A percentile compares a stretch with the other conserved stretches of the same genome.
These are phyloP conservation scores for Pao palembangensis DNA, from an alignment of 2,113 vertebrate genomes.

Conservation along the genomic window DNA sequence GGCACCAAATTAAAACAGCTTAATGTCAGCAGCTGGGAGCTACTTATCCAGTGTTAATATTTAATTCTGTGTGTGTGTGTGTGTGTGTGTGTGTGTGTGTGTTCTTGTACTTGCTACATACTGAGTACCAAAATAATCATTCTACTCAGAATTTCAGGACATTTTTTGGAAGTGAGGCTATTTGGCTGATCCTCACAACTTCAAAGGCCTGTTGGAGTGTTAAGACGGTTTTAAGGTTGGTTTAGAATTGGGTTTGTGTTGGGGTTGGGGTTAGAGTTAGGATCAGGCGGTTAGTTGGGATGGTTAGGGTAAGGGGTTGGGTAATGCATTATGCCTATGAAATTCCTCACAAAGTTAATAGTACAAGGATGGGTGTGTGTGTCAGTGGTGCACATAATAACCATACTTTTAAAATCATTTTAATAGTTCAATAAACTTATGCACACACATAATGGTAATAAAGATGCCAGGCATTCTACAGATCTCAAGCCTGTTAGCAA, in stretches of 20 bases:
- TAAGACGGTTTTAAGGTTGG: too few species aligned
- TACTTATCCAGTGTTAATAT: constrained; percentile 57
- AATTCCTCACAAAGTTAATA: too few species aligned
- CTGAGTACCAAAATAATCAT: background rate
- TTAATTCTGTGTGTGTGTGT: constrained; percentile 23
- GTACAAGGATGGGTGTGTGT: constrained; percentile 20
- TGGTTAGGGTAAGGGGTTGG: too few species aligned
- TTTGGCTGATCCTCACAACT: too few species aligned
- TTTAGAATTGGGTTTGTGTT: too few species aligned
- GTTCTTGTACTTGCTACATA: background rate
- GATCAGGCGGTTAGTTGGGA: too few species aligned
- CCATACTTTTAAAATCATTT: constrained; percentile 30
- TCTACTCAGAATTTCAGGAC: constrained; percentile 20
- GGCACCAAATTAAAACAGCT: constrained; percentile 78
- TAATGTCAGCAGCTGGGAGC: constrained; percentile 76
- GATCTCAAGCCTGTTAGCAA: constrained; percentile 27
- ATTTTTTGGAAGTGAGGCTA: too few species aligned
- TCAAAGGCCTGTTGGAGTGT: too few species aligned
- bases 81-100: constrained; percentile 34
- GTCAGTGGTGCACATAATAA: constrained; percentile 35
- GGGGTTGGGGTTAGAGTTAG: too few species aligned
- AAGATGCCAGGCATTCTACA: background rate
- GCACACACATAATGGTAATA: constrained; percentile 14
- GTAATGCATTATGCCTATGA: too few species aligned
- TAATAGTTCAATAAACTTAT: constrained; percentile 38